Evolutionary conservation across 2,888 invertebrate genomes (phyloP).

Genomic region (Therioaphis trifolii): DNA sequence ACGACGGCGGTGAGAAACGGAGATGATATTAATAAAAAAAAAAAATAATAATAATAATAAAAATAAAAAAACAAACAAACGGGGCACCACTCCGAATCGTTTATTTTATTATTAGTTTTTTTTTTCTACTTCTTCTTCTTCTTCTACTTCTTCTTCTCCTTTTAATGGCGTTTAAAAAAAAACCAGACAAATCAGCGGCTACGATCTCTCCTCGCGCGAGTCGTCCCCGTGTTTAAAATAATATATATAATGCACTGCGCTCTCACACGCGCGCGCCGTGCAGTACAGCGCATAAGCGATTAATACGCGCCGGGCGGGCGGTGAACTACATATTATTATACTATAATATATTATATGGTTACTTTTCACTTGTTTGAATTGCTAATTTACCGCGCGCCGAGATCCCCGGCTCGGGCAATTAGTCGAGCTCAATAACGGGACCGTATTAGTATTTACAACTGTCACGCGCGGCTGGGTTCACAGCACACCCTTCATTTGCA

Average conservation of each 20-base stretch:
- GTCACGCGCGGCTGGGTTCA: background rate
- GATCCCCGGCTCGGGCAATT: no score
- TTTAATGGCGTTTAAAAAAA: constrained; percentile 53
- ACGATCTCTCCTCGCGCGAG: constrained; percentile 40
- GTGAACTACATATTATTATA: background rate
- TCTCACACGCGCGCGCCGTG: background rate
- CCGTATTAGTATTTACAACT: background rate
- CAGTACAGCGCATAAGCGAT: no score
- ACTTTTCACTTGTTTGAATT: constrained; percentile 31
- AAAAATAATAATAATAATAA: background rate
- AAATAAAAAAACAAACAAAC: constrained; percentile 41
- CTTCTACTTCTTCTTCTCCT: constrained; percentile 13
- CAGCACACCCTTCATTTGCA: background rate
- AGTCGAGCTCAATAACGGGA: background rate
- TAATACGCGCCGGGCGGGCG: background rate
- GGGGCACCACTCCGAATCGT: constrained; percentile 22
- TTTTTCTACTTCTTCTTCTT: constrained; percentile 22
- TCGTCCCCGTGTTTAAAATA: background rate
- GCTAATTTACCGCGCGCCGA: constrained; percentile 49
- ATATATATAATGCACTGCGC: background rate
- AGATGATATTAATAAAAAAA: constrained; percentile 27
- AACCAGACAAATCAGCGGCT: constrained; percentile 52
- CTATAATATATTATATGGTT: background rate
- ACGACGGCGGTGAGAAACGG: constrained; percentile 41
- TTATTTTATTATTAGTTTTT: constrained; percentile 27